Percentiles rank a stretch among this genome's conserved stretches.
Evolutionary conservation across 2,797 vertebrate genomes (phyloP).

Genomic region (Rhabdophis nuchalis): DNA sequence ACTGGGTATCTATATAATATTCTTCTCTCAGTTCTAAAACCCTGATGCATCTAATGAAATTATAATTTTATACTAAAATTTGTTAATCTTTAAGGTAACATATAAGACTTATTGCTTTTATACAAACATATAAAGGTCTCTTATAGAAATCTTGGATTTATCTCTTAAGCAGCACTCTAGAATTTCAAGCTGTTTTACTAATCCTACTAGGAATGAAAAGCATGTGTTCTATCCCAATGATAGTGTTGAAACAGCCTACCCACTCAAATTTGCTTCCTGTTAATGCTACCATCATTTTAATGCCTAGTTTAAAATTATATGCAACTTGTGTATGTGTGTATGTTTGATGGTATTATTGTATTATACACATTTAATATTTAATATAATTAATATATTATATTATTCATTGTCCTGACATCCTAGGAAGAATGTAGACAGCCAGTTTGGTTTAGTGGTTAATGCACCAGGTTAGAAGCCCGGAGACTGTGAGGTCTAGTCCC

Average conservation of each 20-base stretch:
- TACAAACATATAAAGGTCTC: not conserved
- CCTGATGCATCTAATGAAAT: not conserved
- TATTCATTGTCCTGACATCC: not conserved
- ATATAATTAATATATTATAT: not conserved
- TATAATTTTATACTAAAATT: not conserved
- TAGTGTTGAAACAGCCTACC: not conserved
- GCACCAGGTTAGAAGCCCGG: too few species aligned
- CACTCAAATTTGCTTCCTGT: not conserved
- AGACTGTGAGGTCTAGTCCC: too few species aligned
- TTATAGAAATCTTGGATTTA: not conserved
- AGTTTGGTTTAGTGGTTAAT: not conserved
- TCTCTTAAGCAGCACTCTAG: not conserved
- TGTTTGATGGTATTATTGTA: not conserved
- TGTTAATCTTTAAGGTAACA: not conserved
- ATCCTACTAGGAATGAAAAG: not conserved
- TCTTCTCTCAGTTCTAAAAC: not conserved
- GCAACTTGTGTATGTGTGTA: not conserved
- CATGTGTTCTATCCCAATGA: not conserved
- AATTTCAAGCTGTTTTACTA: not conserved
- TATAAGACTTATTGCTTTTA: not conserved
- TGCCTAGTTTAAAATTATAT: not conserved
- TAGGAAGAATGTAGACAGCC: not conserved
- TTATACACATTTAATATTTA: not conserved
- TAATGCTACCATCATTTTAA: not conserved
- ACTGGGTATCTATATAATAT: not conserved